Evolutionary conservation across 2,113 vertebrate genomes (phyloP).

Genomic region (Rhinolophus sinicus): DNA sequence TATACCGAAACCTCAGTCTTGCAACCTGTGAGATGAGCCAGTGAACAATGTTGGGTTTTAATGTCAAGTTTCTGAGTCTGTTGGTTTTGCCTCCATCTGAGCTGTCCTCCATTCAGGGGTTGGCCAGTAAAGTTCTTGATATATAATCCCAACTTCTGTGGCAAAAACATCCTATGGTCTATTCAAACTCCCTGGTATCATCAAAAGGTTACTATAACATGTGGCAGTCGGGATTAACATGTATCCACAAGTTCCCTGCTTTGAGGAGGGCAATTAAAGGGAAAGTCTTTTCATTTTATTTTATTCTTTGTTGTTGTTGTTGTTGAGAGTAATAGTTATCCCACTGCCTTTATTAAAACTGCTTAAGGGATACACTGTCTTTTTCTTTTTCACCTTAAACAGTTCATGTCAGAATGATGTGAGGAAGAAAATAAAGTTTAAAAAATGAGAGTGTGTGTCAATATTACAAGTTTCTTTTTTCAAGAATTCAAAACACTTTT

Average conservation of each 20-base stretch:
- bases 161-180: background rate
- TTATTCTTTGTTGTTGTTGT: background rate
- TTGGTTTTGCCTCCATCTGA: background rate
- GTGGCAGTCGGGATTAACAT: background rate
- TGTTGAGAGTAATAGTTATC: background rate
- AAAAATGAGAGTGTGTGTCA: background rate
- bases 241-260: background rate
- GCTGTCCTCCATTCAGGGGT: background rate
- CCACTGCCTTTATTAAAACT: background rate
- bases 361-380: background rate
- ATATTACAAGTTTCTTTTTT: conserved; percentile 33
- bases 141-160: background rate
- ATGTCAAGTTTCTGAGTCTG: background rate
- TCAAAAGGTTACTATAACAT: background rate
- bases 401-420: background rate
- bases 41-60: background rate
- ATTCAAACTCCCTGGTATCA: background rate
- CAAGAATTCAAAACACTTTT: background rate
- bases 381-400: background rate
- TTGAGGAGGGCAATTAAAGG: background rate
- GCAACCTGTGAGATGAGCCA: background rate
- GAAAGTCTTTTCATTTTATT: background rate
- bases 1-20: background rate
- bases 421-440: conserved; percentile 19
- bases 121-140: background rate